Conservation (phyloP, 2,888 invertebrate genomes). For the Caenorhabditis panamensis region DNA sequence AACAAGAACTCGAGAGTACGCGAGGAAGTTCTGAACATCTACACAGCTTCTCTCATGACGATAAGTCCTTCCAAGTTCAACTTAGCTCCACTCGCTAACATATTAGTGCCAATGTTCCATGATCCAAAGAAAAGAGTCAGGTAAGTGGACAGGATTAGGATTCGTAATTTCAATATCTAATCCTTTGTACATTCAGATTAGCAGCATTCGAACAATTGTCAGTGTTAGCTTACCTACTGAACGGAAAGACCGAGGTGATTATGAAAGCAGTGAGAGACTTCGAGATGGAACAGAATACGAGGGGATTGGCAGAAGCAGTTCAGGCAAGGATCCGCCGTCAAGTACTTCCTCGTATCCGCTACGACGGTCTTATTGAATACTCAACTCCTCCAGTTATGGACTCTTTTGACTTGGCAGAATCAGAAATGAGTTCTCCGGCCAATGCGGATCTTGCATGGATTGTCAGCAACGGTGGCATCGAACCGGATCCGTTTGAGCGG, state of each 20-base stretch:
- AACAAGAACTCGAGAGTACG: conserved; percentile 85
- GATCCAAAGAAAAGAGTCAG: conserved; percentile 88
- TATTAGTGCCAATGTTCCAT: conserved; percentile 83
- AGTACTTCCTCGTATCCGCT: conserved; percentile 86
- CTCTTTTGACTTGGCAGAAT: conserved; percentile 66
- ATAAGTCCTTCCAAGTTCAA: conserved; percentile 89
- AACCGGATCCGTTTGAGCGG: conserved; percentile 57
- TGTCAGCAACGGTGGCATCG: conserved; percentile 53
- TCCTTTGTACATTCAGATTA: conserved; percentile 78
- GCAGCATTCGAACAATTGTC: conserved; percentile 89
- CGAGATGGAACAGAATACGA: conserved; percentile 82
- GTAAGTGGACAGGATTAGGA: conserved; percentile 38
- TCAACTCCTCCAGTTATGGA: conserved; percentile 83
- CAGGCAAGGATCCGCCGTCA: conserved; percentile 87
- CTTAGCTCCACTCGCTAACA: conserved; percentile 82
- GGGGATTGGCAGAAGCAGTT: conserved; percentile 82
- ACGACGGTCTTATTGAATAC: conserved; percentile 88
- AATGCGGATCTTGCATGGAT: conserved; percentile 68
- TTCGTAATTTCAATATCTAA: not conserved
- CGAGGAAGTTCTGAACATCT: conserved; percentile 86
- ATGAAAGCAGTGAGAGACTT: conserved; percentile 83
- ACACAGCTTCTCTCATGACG: conserved; percentile 88
- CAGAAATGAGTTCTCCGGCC: conserved; percentile 50
- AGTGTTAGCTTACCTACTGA: conserved; percentile 87
- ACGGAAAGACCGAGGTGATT: conserved; percentile 84